These are phyloP conservation scores for Cepaea nemoralis DNA, from an alignment of 1,140 invertebrate species.

Conservation along the genomic window DNA sequence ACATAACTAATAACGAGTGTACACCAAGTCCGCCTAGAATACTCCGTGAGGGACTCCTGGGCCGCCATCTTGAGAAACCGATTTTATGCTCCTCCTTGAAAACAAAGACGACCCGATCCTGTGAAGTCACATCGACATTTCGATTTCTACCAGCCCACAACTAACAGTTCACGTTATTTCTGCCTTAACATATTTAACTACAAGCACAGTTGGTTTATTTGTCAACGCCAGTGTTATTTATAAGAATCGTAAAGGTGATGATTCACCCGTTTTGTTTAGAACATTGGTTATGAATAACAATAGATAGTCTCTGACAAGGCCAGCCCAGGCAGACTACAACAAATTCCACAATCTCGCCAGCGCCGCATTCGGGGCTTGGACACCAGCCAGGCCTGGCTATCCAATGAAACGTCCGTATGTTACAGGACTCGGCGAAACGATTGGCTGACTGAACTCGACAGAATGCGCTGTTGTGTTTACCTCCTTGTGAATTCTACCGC, in stretches of 20 bases:
- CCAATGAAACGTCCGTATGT: not conserved
- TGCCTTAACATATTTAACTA: not conserved
- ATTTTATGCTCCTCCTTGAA: not conserved
- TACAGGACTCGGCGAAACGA: not conserved
- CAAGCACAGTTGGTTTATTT: not conserved
- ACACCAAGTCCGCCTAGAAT: not conserved
- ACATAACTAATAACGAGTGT: constrained; percentile 26
- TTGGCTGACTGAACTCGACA: not conserved
- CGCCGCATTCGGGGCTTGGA: not conserved
- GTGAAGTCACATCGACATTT: not conserved
- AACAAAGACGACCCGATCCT: constrained; percentile 10
- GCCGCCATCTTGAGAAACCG: not conserved
- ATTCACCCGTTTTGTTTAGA: not conserved
- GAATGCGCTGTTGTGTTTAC: not conserved
- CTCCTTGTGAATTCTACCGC: not conserved
- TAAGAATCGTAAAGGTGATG: not conserved
- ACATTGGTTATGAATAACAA: not conserved
- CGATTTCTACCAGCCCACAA: not conserved
- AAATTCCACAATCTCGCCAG: not conserved
- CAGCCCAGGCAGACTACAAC: not conserved
- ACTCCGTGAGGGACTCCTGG: not conserved
- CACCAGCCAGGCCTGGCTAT: not conserved
- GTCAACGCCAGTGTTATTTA: not conserved
- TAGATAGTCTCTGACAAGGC: not conserved
- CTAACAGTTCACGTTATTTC: not conserved